Percentiles rank a stretch among this genome's conserved stretches.
phyloP scores from a whole-genome alignment of 2,888 invertebrate species.

The Diadegma fenestrale region DNA sequence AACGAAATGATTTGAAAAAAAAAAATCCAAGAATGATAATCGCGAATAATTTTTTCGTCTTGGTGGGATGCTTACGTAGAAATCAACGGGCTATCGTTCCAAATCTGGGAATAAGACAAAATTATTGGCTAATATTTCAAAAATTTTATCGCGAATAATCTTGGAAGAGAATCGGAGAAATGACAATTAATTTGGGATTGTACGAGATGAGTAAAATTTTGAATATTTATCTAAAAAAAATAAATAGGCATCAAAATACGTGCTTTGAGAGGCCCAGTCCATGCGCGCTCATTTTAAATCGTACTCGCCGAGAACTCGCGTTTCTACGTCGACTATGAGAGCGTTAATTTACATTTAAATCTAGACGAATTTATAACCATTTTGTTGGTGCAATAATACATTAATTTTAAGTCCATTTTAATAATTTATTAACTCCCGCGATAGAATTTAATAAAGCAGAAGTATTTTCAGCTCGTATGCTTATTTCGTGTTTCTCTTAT shows the following conservation, averaged over 20 bases:
- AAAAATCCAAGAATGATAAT: not conserved
- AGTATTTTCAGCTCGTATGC: constrained; percentile 64
- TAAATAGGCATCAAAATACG: constrained; percentile 50
- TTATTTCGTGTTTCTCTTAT: constrained; percentile 64
- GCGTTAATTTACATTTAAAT: constrained; percentile 64
- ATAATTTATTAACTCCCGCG: constrained; percentile 46
- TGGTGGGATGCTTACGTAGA: not conserved
- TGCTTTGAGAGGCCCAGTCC: constrained; percentile 40
- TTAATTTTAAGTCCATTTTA: constrained; percentile 47
- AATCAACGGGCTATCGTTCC: not conserved
- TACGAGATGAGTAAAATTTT: constrained; percentile 40
- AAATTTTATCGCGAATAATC: not conserved
- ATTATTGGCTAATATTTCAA: not conserved
- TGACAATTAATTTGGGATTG: constrained; percentile 6
- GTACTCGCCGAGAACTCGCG: constrained; percentile 73
- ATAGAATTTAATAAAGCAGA: constrained; percentile 68
- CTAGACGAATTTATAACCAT: constrained; percentile 70
- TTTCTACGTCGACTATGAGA: constrained; percentile 72
- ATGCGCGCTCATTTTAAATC: constrained; percentile 36
- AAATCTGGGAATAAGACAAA: not conserved
- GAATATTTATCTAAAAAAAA: constrained; percentile 46
- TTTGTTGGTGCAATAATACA: constrained; percentile 41
- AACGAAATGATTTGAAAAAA: constrained; percentile 1
- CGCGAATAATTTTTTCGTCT: not conserved
- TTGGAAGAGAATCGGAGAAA: not conserved